phyloP scores from a whole-genome alignment of 2,888 invertebrate genomes.

The Aphodius granarius region DNA sequence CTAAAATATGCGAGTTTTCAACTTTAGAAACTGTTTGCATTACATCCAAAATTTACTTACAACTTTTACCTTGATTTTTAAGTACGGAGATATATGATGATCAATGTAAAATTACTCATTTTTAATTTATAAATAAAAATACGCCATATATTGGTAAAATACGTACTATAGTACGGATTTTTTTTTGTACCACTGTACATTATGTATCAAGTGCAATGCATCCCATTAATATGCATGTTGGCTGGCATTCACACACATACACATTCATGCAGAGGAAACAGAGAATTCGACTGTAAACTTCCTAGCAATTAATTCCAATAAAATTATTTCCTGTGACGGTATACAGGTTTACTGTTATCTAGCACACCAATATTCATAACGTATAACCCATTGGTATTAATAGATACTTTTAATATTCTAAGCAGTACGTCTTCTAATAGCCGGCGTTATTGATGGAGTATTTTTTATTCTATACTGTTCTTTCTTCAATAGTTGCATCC shows the following conservation, averaged over 20 bases:
- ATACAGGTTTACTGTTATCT: constrained; percentile 20
- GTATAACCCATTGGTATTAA: background rate
- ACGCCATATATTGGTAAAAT: no score
- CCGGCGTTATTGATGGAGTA: background rate
- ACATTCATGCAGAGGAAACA: constrained; percentile 13
- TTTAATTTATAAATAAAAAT: no score
- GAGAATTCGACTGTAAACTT: constrained; percentile 14
- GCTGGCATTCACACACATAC: background rate
- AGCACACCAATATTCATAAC: background rate
- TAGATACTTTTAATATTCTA: background rate
- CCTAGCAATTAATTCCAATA: constrained; percentile 26
- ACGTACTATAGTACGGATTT: no score
- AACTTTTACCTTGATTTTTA: no score
- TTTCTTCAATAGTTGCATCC: no score
- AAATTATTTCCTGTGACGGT: constrained; percentile 21
- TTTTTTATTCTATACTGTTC: background rate
- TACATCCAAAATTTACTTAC: no score
- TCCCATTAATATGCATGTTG: background rate
- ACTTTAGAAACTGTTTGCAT: no score
- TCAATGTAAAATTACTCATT: no score
- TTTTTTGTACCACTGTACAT: background rate
- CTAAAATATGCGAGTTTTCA: no score
- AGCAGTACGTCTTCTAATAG: background rate
- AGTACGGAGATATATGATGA: no score
- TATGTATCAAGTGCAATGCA: background rate